Conservation (phyloP, 2,113 vertebrate species). For the Proteles cristata region DNA sequence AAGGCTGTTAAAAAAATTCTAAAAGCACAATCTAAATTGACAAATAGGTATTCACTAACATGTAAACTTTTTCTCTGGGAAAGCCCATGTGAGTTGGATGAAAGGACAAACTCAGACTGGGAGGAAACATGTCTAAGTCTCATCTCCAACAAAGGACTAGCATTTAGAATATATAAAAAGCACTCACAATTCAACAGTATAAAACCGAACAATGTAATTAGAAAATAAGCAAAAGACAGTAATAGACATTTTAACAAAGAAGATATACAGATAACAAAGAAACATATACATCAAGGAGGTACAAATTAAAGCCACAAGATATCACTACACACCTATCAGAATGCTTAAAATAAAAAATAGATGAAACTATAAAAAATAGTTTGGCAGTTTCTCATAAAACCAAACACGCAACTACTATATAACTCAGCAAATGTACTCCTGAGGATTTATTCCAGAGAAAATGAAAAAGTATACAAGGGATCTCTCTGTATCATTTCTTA, state of each 20-base stretch:
- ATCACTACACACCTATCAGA: background rate
- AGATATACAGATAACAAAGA: background rate
- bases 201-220: background rate
- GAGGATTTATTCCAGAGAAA: background rate
- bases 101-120: background rate
- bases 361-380: background rate
- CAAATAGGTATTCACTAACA: background rate
- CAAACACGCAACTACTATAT: background rate
- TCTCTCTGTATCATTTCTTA: background rate
- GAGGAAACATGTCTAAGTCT: background rate
- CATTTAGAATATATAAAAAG: background rate
- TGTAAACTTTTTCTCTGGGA: background rate
- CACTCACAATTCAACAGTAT: background rate
- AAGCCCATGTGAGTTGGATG: background rate
- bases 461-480: background rate
- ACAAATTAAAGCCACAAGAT: background rate
- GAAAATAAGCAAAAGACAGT: background rate
- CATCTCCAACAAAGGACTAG: background rate
- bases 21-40: background rate
- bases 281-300: background rate
- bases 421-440: background rate
- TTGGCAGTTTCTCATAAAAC: background rate
- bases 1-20: background rate
- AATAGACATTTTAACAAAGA: background rate
- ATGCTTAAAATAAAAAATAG: background rate